These are phyloP conservation scores for Aphodius granarius DNA, from an alignment of 2,888 invertebrate species.

Conservation along the genomic window DNA sequence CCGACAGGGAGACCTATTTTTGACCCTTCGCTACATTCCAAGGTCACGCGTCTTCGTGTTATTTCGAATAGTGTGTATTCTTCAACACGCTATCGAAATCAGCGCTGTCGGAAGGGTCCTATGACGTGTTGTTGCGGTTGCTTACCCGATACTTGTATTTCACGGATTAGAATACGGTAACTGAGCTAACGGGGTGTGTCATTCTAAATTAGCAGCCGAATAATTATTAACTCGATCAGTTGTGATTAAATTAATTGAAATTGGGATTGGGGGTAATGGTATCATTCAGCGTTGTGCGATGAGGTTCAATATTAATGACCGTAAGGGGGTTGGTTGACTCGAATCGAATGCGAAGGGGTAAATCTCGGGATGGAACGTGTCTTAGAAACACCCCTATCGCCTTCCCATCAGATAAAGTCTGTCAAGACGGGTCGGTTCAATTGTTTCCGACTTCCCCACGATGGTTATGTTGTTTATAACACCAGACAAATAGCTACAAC, in stretches of 20 bases:
- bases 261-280: constrained; percentile 1
- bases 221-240: constrained; percentile 8
- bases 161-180: background rate
- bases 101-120: no score
- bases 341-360: background rate
- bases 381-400: background rate
- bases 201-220: background rate
- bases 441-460: background rate
- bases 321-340: background rate
- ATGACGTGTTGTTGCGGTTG: no score
- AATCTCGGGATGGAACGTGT: background rate
- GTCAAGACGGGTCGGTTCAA: background rate
- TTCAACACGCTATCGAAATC: no score
- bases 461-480: background rate
- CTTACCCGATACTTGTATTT: no score
- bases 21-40: background rate
- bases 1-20: background rate
- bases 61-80: background rate
- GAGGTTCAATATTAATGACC: constrained; percentile 7
- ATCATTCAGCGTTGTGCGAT: background rate
- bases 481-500: background rate
- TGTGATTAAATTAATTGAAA: constrained; percentile 1
- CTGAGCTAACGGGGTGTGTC: background rate
- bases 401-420: background rate
- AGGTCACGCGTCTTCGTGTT: no score